Percentiles rank a stretch among this genome's conserved stretches.
Evolutionary conservation across 2,797 vertebrate genomes (phyloP).

Genomic region (Trachurus trachurus): DNA sequence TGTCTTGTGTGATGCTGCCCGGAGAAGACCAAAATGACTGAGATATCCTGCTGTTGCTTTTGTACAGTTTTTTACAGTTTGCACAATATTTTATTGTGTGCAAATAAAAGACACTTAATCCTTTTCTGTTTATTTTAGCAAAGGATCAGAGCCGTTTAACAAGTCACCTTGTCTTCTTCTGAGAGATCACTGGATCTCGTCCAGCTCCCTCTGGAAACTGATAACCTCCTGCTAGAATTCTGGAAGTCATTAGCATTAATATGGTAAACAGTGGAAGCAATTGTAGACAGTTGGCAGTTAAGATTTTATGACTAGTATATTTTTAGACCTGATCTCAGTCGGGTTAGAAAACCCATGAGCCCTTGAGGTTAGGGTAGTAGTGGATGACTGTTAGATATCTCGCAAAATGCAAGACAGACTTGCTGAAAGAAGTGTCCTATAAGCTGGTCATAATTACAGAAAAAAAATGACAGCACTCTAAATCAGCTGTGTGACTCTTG

Average conservation of each 20-base stretch:
- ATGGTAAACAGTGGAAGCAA: neutral
- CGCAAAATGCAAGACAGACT: neutral
- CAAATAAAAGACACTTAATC: neutral
- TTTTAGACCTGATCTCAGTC: neutral
- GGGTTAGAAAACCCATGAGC: neutral
- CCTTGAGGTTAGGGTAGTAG: neutral
- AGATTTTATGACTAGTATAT: neutral
- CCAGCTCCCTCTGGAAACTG: neutral
- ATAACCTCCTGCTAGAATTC: neutral
- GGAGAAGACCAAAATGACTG: neutral
- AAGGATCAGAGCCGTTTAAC: neutral
- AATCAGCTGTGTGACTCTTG: neutral
- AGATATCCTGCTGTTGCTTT: slow-evolving; percentile 31
- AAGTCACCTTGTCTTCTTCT: neutral
- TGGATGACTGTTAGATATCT: neutral
- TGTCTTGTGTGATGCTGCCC: slow-evolving; percentile 35
- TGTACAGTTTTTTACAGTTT: neutral
- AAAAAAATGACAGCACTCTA: neutral
- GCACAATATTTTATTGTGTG: slow-evolving; percentile 6
- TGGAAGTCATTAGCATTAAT: neutral
- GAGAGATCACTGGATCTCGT: neutral
- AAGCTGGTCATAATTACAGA: neutral
- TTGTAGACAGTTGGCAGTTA: neutral
- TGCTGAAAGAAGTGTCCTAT: neutral
- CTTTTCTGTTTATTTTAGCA: neutral